Base-by-base conservation (phyloP, 2,113 vertebrate species). In the Festucalex cinctus region DNA sequence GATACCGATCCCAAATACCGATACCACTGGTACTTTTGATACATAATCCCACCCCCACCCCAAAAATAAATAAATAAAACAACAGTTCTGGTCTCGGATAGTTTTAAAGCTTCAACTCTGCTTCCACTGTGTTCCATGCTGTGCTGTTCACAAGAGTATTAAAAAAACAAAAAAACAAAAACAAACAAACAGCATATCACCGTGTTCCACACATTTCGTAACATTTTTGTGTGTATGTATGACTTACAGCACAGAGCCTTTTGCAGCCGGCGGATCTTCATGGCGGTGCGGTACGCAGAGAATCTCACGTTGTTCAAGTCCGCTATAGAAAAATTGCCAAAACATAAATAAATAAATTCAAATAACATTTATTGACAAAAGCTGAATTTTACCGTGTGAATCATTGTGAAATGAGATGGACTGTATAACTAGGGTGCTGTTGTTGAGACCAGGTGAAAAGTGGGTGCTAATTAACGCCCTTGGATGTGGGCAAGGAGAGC, bases 251-350 rank as follows among this genome's bases (percentile, higher is more conserved):
- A 97, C 2, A 99, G 88, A 0, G 96, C 94, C 77, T 99, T 99
- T 81, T 99, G 97, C 37, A 99, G 92, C 53, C 96, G 90, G 63
- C 97, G 95, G 79, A 98, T 98, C 90, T 99, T 99, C 94, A 99
- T 98, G 64, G 96, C 96, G 0, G 96, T 99, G 66, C 97, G 93
- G 88, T 99, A 99, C 39, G 97, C 97, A 9, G 97, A 99, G 92
- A 98, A 99, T 66, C 97, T 94, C 28, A 99, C 96, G 0, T 97
- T 98, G 91, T 99, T 98, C 80, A 99, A 83, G 86, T 99, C 97
- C 58, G 93, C 97, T 99, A 20, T 59, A 60, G 49, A 79, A 36
- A 71, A 78, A 63, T 65, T 70, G 61, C 56, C 16, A 67, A 69
- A 71, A 59, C 75, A 69, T n/a, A n/a, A n/a, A n/a, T n/a, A 70